Evolutionary conservation across 2,888 invertebrate genomes (phyloP), one percentile per base, ranked within the genome.

Genomic region (Euplexia lucipara): DNA sequence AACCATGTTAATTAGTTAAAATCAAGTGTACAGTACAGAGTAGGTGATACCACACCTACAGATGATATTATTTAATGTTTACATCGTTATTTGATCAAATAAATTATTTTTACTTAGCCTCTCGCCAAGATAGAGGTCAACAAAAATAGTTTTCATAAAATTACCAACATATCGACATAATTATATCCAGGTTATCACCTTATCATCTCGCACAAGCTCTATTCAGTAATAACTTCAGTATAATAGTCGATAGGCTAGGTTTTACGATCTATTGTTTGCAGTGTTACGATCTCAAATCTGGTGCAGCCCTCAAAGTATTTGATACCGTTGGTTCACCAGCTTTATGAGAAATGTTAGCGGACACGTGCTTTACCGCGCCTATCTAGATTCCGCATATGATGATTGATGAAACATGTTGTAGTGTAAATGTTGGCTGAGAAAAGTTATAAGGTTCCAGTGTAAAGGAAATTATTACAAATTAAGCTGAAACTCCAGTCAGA

Each of bases 231-330:
- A 66, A 74, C 57, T 71, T 59, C n/a, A 59, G 32, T 26, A 76
- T 71, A 60, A 76, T 52, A 52, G 72, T 51, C 68, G 61, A 65
- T 70, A 74, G 60, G 45, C 32, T 45, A 20, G 16, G 4, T 66
- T 78, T 79, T 64, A 80, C 75, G 81, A 78, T 53, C 49, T 48
- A 78, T 79, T 79, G 78, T 78, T 73, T 42, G 18, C 32, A 26
- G 22, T 63, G 49, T 68, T 79, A 66, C 42, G 53, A 65, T 72
- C 68, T 74, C 0, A 32, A 47, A 64, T 66, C 66, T 76, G 72
- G 77, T 66, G 53, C 77, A 77, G 60, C 74, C 74, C 72, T 77
- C 48, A 34, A 71, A 57, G 72, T 71, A 71, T 71, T 59, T 44
- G 44, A 52, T 74, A 76, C 73, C 73, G 77, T 77, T 76, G 53